Conservation (phyloP, 2,888 invertebrate species). For the Platycnemis pennipes region DNA sequence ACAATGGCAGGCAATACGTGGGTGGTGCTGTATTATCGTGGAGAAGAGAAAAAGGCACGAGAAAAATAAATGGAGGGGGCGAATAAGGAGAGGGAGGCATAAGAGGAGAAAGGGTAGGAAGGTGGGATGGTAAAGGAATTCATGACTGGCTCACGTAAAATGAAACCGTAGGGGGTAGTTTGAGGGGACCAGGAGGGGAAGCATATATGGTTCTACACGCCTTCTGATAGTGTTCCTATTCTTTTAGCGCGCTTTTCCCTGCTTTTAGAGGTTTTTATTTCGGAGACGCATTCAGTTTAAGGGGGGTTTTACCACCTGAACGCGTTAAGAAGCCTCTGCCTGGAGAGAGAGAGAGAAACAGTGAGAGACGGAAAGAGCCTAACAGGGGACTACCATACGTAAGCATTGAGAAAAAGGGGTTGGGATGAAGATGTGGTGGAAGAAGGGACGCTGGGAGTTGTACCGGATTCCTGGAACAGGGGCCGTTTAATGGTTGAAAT, state of each 20-base stretch:
- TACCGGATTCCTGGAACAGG: conserved; percentile 58
- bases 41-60: background rate
- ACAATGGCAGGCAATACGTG: background rate
- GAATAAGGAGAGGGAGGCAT: background rate
- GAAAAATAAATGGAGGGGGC: background rate
- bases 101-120: background rate
- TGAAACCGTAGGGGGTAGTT: conserved; percentile 6
- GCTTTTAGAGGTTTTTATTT: conserved; percentile 36
- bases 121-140: conserved; percentile 59
- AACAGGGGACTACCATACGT: background rate
- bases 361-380: background rate
- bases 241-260: background rate
- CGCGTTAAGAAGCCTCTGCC: conserved; percentile 19
- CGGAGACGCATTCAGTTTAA: conserved; percentile 61
- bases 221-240: conserved; percentile 3
- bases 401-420: background rate
- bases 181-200: background rate
- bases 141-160: conserved; percentile 45
- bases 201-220: background rate
- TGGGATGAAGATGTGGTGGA: background rate
- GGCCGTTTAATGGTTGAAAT: conserved; percentile 60
- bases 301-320: conserved; percentile 62
- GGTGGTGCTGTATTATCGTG: background rate
- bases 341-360: background rate
- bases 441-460: background rate